A percentile compares a stretch with the other conserved stretches of the same genome.
phyloP scores from a whole-genome alignment of 2,113 vertebrate species.

The Xiphophorus maculatus region DNA sequence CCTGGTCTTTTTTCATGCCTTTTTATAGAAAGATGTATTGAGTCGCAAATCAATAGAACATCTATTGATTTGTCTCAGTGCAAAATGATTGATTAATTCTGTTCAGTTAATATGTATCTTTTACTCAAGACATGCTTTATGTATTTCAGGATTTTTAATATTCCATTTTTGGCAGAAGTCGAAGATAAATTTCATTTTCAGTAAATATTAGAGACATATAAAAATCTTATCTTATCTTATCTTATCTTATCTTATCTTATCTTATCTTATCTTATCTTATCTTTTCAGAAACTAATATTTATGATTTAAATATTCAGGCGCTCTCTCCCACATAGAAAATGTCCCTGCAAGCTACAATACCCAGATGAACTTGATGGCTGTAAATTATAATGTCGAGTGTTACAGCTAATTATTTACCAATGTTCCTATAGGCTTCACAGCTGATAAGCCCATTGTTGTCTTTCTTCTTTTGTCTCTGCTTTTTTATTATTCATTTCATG shows the following conservation, averaged over 20 bases:
- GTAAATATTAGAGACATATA: no score
- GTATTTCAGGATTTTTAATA: no score
- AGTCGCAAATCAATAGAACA: no score
- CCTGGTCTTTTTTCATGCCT: no score
- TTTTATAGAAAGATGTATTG: no score
- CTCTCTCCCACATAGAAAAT: slow-evolving; percentile 54
- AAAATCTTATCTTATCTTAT: not conserved
- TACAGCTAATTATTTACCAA: slow-evolving; percentile 69
- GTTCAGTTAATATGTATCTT: no score
- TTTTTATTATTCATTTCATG: slow-evolving; percentile 79
- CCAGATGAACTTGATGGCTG: slow-evolving; percentile 66
- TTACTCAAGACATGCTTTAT: no score
- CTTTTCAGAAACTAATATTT: slow-evolving; percentile 7
- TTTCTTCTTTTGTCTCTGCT: slow-evolving; percentile 70
- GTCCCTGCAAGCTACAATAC: slow-evolving; percentile 68
- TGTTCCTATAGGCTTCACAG: slow-evolving; percentile 56
- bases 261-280: not conserved
- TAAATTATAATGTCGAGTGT: slow-evolving; percentile 66
- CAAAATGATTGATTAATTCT: no score
- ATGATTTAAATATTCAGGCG: slow-evolving; percentile 36
- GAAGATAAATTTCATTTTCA: no score
- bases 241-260: not conserved
- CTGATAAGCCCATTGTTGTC: slow-evolving; percentile 76
- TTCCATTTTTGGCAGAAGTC: no score
- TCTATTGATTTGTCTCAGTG: no score